phyloP scores from a whole-genome alignment of 2,888 invertebrate species.

The Mesorhabditis sp. region DNA sequence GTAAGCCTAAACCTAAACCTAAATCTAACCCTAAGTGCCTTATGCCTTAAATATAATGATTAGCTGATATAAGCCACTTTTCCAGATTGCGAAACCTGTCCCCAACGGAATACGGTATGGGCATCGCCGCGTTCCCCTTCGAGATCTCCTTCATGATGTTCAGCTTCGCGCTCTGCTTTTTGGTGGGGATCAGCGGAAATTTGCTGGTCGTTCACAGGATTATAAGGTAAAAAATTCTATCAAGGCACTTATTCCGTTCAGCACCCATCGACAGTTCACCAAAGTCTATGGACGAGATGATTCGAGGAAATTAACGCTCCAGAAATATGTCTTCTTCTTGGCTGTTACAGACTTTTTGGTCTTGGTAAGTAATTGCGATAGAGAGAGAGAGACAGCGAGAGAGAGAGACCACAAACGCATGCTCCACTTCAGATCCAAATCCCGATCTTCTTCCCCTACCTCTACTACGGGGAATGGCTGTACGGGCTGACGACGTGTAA shows the following conservation, averaged over 20 bases:
- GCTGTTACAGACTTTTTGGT: constrained; percentile 17
- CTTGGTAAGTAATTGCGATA: constrained; percentile 10
- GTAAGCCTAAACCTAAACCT: no score
- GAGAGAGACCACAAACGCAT: neutral
- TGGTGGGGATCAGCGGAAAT: constrained; percentile 17
- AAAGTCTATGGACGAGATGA: constrained; percentile 13
- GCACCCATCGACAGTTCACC: constrained; percentile 15
- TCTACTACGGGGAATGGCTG: constrained; percentile 27
- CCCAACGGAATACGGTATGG: neutral
- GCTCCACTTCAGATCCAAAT: constrained; percentile 38
- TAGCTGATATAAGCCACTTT: no score
- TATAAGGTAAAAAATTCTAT: constrained; percentile 12
- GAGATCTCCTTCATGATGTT: constrained; percentile 15
- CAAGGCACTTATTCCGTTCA: constrained; percentile 4
- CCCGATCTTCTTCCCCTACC: constrained; percentile 22
- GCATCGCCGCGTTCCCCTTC: constrained; percentile 17
- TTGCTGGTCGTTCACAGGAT: constrained; percentile 17
- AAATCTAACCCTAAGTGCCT: no score
- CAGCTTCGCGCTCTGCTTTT: constrained; percentile 13
- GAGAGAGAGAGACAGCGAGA: no score
- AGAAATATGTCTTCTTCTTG: constrained; percentile 17
- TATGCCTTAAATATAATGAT: no score
- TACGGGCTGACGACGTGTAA: constrained; percentile 27
- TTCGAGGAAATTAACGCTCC: constrained; percentile 11
- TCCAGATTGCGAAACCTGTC: no score